Evolutionary conservation across 2,113 vertebrate genomes (phyloP).

Genomic region (Notarius quadriscutis): DNA sequence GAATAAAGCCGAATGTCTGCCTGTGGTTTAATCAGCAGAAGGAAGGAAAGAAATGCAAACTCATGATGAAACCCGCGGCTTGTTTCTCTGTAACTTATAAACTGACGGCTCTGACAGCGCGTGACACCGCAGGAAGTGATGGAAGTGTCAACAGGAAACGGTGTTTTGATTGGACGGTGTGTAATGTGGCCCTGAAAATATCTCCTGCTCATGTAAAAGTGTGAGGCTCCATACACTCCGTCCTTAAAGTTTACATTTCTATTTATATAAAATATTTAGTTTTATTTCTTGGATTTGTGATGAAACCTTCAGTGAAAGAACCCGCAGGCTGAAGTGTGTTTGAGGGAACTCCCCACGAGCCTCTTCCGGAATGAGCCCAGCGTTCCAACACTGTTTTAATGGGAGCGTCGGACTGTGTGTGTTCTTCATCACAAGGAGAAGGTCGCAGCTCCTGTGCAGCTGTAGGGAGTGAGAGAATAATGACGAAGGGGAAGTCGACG

Average conservation of each 20-base stretch:
- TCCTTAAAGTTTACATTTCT: not conserved
- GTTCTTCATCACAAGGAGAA: not conserved
- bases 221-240: not conserved
- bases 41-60: not conserved
- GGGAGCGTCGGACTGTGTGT: not conserved
- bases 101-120: not conserved
- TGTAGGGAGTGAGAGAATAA: too few relatives aligned
- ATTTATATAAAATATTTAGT: not conserved
- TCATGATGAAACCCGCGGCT: not conserved
- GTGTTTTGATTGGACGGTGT: not conserved
- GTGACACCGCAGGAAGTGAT: not conserved
- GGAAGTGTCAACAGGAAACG: not conserved
- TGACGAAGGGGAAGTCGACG: too few relatives aligned
- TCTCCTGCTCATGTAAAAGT: not conserved
- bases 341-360: not conserved
- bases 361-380: not conserved
- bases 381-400: not conserved
- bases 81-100: too few relatives aligned
- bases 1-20: not conserved
- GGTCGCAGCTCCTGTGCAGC: not conserved
- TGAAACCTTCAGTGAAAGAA: not conserved
- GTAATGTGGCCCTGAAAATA: not conserved
- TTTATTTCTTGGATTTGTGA: not conserved
- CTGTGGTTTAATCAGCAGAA: not conserved
- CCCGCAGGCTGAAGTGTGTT: not conserved